Evolutionary conservation across 2,797 vertebrate genomes (phyloP).

Genomic region (Florisuga fusca): DNA sequence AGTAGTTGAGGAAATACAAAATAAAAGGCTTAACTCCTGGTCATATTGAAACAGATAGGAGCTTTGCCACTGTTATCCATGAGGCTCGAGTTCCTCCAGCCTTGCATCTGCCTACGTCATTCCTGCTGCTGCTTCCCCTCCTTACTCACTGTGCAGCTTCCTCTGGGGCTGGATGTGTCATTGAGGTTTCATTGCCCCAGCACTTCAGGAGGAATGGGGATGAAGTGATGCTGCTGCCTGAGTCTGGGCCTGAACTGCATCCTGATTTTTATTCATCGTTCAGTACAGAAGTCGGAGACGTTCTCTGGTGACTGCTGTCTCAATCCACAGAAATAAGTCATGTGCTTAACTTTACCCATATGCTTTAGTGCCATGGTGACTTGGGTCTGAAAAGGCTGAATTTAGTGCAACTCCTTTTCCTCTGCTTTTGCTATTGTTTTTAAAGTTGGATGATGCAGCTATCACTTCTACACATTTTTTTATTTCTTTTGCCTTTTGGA

Average conservation of each 20-base stretch:
- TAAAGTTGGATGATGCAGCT: neutral
- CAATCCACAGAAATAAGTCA: neutral
- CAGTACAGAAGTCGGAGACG: neutral
- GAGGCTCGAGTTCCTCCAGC: neutral
- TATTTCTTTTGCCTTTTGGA: neutral
- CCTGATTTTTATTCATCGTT: neutral
- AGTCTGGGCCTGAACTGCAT: neutral
- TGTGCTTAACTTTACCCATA: neutral
- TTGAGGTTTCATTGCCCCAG: neutral
- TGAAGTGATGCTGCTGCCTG: neutral
- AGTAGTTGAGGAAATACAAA: neutral
- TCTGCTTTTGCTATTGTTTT: neutral
- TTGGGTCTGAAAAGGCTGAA: neutral
- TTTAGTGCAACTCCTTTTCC: neutral
- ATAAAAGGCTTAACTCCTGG: neutral
- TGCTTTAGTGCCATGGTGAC: neutral
- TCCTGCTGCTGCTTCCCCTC: neutral
- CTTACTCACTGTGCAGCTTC: neutral
- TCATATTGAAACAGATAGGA: neutral
- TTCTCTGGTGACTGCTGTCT: neutral
- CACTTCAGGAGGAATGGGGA: accelerated
- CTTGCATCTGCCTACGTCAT: neutral
- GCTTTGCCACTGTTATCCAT: neutral
- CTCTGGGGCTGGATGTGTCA: neutral
- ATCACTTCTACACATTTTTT: accelerated